A percentile compares a stretch with the other conserved stretches of the same genome.
These are phyloP conservation scores for Drosophila tsacasi DNA, from an alignment of 1,140 invertebrate species.

Conservation along the genomic window DNA sequence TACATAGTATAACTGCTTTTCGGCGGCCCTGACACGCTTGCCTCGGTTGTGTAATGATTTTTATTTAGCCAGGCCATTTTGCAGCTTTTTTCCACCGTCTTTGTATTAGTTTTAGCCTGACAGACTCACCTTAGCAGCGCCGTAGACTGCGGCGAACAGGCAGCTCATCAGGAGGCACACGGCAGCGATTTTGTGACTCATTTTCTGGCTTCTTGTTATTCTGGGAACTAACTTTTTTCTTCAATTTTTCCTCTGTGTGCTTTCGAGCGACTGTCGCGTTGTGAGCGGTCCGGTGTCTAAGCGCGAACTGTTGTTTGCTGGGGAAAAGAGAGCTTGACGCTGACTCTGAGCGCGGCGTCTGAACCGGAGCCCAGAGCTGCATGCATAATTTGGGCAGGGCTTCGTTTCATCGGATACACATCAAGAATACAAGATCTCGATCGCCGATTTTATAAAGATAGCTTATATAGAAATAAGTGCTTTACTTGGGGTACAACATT, in stretches of 20 bases:
- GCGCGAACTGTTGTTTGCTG: conserved; percentile 68
- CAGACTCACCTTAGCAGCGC: conserved; percentile 76
- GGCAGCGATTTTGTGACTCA: conserved; percentile 73
- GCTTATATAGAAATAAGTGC: not conserved
- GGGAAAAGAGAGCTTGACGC: conserved; percentile 33
- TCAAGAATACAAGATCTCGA: not conserved
- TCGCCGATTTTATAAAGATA: not conserved
- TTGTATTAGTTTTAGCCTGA: conserved; percentile 33
- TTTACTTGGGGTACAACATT: not conserved
- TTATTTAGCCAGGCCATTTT: conserved; percentile 1
- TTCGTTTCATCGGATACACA: conserved; percentile 4
- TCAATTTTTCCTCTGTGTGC: conserved; percentile 16
- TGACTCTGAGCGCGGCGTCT: conserved; percentile 15
- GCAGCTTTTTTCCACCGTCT: conserved; percentile 12
- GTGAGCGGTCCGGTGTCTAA: conserved; percentile 54
- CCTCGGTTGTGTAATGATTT: conserved; percentile 41
- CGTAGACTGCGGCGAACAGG: conserved; percentile 62
- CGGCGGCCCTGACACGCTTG: conserved; percentile 48
- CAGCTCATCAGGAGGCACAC: conserved; percentile 60
- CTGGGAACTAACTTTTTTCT: conserved; percentile 7
- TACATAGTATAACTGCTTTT: conserved; percentile 16
- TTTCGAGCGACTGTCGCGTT: conserved; percentile 35
- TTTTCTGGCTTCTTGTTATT: conserved; percentile 52
- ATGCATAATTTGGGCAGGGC: conserved; percentile 24
- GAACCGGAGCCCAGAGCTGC: conserved; percentile 16